Percentiles rank a stretch among this genome's conserved stretches.
Evolutionary conservation across 1,140 invertebrate genomes (phyloP).

Genomic region (Drosophila willistoni): DNA sequence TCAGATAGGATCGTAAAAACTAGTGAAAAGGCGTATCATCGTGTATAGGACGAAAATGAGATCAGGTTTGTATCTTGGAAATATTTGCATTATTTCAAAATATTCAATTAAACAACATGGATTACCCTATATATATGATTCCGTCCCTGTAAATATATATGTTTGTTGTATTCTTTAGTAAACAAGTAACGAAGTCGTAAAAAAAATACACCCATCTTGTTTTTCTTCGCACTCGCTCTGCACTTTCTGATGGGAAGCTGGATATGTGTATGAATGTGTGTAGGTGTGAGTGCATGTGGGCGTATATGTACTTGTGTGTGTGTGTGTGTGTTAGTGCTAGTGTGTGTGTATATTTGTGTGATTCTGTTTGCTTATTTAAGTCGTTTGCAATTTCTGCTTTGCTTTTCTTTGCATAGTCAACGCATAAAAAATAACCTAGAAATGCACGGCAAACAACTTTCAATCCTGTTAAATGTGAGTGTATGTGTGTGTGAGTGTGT

Average conservation of each 20-base stretch:
- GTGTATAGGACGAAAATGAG: too few relatives aligned
- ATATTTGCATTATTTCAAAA: too few relatives aligned
- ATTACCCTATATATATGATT: not conserved
- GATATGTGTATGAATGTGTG: constrained; percentile 29
- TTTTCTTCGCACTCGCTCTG: constrained; percentile 23
- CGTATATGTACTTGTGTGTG: not conserved
- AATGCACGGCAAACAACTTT: constrained; percentile 42
- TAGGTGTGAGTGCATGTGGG: constrained; percentile 13
- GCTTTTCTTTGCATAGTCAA: constrained; percentile 72
- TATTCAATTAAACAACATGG: too few relatives aligned
- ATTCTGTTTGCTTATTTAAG: constrained; percentile 76
- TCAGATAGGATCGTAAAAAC: too few relatives aligned
- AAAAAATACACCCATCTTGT: constrained; percentile 33
- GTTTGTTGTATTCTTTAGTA: constrained; percentile 6
- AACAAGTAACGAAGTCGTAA: constrained; percentile 41
- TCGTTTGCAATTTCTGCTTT: constrained; percentile 77
- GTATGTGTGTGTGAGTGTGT: constrained; percentile 26
- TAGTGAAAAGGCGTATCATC: too few relatives aligned
- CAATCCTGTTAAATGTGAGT: constrained; percentile 14
- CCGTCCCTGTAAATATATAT: not conserved
- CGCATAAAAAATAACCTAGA: constrained; percentile 75
- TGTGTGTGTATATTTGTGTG: constrained; percentile 32
- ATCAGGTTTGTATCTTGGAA: too few relatives aligned
- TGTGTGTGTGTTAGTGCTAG: constrained; percentile 10
- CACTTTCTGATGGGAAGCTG: constrained; percentile 22